A percentile compares a stretch with the other conserved stretches of the same genome.
These are phyloP conservation scores for Mya arenaria DNA, from an alignment of 1,140 invertebrate genomes.

Conservation along the genomic window DNA sequence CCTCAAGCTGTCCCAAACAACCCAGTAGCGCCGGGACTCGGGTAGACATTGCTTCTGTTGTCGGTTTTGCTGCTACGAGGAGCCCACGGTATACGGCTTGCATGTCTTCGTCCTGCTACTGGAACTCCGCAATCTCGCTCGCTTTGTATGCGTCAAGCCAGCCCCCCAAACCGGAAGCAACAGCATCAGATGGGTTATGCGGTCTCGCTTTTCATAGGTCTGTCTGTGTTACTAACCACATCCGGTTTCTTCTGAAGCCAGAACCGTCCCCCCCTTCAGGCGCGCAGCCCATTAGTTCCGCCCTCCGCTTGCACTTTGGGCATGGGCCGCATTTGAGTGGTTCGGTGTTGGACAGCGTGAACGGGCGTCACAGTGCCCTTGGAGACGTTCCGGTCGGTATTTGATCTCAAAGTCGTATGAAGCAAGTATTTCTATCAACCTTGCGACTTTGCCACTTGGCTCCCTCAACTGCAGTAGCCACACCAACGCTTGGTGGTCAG, in stretches of 20 bases:
- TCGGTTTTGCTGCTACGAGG: neutral
- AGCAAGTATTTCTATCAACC: slow-evolving; percentile 65
- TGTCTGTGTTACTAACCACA: slow-evolving; percentile 50
- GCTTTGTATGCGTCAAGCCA: neutral
- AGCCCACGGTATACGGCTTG: neutral
- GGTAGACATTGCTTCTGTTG: neutral
- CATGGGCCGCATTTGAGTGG: neutral
- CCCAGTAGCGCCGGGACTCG: neutral
- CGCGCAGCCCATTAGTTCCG: neutral
- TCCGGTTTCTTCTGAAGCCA: too few relatives aligned
- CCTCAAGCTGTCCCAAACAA: neutral
- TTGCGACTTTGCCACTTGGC: slow-evolving; percentile 62
- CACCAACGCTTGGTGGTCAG: slow-evolving; percentile 54
- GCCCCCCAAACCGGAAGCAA: neutral
- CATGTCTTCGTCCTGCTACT: neutral
- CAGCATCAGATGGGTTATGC: neutral
- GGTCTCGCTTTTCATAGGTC: neutral
- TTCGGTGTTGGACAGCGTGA: slow-evolving; percentile 4
- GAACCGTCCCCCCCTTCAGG: neutral
- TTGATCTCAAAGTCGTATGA: slow-evolving; percentile 45
- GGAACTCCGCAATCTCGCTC: neutral
- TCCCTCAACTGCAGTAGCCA: slow-evolving; percentile 55
- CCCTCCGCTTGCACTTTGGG: neutral
- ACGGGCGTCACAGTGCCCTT: slow-evolving; percentile 52
- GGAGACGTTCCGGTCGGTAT: slow-evolving; percentile 40